Conservation (phyloP, 2,888 invertebrate genomes). For the Labia minor region DNA sequence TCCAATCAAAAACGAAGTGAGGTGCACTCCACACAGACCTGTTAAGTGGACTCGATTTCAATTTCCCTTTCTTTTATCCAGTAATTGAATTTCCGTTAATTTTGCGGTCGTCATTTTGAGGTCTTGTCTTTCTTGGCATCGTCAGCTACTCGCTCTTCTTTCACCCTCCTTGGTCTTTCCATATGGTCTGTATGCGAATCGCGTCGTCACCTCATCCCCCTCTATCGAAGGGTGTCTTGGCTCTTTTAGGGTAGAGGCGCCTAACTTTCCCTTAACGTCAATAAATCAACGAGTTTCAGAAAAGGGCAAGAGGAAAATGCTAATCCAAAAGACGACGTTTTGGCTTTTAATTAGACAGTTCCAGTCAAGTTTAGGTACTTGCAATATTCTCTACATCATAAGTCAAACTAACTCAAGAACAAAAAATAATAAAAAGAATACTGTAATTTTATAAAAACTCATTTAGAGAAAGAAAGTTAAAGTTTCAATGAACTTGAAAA, state of each 20-base stretch:
- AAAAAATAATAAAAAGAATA: neutral
- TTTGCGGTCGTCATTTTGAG: neutral
- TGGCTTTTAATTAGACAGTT: neutral
- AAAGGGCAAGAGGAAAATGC: neutral
- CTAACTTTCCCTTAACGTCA: neutral
- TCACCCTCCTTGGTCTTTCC: neutral
- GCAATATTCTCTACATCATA: neutral
- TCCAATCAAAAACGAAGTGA: too few relatives aligned
- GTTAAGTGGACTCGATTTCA: neutral
- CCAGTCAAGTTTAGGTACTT: neutral
- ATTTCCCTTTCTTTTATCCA: neutral
- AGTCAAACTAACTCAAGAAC: neutral
- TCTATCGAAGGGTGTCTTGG: neutral
- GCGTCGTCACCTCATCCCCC: neutral
- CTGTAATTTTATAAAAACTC: neutral
- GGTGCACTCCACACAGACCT: too few relatives aligned
- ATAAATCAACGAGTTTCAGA: neutral
- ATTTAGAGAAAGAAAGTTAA: neutral
- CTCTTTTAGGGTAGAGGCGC: neutral
- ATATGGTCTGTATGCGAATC: neutral
- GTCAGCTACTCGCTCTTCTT: neutral
- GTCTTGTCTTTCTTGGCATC: neutral
- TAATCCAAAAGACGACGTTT: neutral
- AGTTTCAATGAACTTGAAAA: neutral
- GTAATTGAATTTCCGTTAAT: neutral